Base-by-base conservation (phyloP, 1,140 invertebrate species). In the Eumeta japonica region DNA sequence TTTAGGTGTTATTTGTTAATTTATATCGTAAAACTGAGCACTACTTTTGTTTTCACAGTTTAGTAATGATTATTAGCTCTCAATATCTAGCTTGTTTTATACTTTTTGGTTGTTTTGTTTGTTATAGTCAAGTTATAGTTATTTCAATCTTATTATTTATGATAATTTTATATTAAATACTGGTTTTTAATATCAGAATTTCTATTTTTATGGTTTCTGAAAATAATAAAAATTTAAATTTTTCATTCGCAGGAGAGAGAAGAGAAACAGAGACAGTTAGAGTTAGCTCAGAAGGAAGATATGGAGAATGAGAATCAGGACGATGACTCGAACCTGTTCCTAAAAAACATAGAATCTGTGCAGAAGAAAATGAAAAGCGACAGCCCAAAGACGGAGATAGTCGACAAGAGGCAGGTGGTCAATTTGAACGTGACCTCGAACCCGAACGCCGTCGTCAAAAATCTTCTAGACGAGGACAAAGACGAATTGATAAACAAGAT, bases 401-500 rank as follows among this genome's bases (percentile, higher is more conserved):
- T 67, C 11, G 65, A 70, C 32, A 73, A 73, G 41, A 57, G 68
- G 62, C 65, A 73, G 58, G 68, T 73, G 35, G 68, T 73, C 15
- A 70, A 60, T 28, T 35, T 68, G 28, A 58, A 59, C 0, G 45
- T 62, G 18, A 56, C 47, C 28, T 57, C 62, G 39, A 79, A 62
- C 46, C 74, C 58, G 49, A 66, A 43, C 45, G 62, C 50, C 41
- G 78, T 55, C 3, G 60, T 47, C 42, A 78, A 51, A 61, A 79
- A 63, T 58, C 79, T 53, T 45, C 75, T 55, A 56, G 83, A 75
- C 64, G 81, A 67, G 67, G 82, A 71, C 71, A 79, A 60, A 64
- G 53, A 73, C 1, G 82, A 82, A 31, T 59, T 82, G 11, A 55
- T 84, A 3, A 77, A 76, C 35, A 84, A 81, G 48, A 78, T 86